A percentile compares a stretch with the other conserved stretches of the same genome.
Conservation (phyloP, 2,888 invertebrate genomes). For the Rhamnusium bicolor region DNA sequence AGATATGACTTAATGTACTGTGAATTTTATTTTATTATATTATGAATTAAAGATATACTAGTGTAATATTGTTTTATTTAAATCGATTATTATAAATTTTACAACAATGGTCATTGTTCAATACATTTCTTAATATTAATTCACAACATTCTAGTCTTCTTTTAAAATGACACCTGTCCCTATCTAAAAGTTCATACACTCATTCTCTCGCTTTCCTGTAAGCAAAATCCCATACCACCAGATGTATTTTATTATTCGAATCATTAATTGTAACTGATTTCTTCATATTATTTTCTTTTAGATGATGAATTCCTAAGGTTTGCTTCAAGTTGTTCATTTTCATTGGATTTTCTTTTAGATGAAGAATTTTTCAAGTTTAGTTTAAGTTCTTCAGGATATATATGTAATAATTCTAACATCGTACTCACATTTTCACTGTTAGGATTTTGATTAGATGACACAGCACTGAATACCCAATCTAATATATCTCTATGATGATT, state of each 20-base stretch:
- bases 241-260: conserved; percentile 4
- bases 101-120: conserved; percentile 1
- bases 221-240: conserved; percentile 7
- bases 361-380: not conserved
- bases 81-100: conserved; percentile 9
- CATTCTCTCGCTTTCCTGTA: conserved; percentile 10
- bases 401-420: conserved; percentile 10
- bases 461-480: not conserved
- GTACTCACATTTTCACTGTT: conserved; percentile 14
- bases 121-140: conserved; percentile 2
- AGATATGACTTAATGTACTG: not conserved
- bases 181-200: not conserved
- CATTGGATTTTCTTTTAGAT: not conserved
- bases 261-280: conserved; percentile 5
- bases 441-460: conserved; percentile 1
- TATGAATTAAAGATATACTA: not conserved
- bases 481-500: not conserved
- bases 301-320: not conserved
- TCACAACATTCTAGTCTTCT: not conserved
- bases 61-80: conserved; percentile 10
- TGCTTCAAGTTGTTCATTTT: not conserved
- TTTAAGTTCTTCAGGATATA: not conserved
- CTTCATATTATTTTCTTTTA: conserved; percentile 2
- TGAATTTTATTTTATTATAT: not conserved
- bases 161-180: conserved; percentile 4